These are phyloP conservation scores for Enteromius fasciolatus DNA, from an alignment of 2,797 vertebrate species.

Conservation along the genomic window DNA sequence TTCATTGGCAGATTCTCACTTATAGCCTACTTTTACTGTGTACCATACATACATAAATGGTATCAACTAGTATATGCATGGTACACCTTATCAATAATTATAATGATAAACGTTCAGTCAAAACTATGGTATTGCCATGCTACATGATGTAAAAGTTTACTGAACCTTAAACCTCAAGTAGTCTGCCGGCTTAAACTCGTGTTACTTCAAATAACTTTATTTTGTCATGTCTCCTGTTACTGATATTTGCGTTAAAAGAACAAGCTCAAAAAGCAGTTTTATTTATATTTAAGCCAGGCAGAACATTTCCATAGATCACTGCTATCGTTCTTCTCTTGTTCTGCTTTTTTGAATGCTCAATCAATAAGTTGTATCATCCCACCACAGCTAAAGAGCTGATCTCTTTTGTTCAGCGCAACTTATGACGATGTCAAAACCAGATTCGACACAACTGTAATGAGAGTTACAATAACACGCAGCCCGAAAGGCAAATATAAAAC, in stretches of 20 bases:
- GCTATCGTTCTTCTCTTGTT: not conserved
- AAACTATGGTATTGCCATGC: not conserved
- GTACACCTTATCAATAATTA: not conserved
- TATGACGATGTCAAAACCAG: not conserved
- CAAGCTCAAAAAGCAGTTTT: not conserved
- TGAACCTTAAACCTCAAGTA: not conserved
- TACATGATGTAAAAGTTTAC: not conserved
- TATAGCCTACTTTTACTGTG: not conserved
- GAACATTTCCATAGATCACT: not conserved
- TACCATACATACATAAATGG: no score
- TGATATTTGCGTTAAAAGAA: not conserved
- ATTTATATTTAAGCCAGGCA: not conserved
- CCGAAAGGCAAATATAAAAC: not conserved
- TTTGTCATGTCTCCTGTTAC: not conserved
- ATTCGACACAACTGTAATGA: not conserved
- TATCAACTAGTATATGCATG: no score
- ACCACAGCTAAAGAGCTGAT: not conserved
- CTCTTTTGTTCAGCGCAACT: conserved; percentile 16
- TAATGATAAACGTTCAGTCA: not conserved
- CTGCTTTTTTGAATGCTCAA: not conserved
- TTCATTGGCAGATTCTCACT: not conserved
- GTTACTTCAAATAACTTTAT: not conserved
- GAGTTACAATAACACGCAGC: not conserved
- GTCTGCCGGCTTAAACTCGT: not conserved
- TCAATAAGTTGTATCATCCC: not conserved